Conservation (phyloP, 2,113 vertebrate genomes). For the Corapipo altera region DNA sequence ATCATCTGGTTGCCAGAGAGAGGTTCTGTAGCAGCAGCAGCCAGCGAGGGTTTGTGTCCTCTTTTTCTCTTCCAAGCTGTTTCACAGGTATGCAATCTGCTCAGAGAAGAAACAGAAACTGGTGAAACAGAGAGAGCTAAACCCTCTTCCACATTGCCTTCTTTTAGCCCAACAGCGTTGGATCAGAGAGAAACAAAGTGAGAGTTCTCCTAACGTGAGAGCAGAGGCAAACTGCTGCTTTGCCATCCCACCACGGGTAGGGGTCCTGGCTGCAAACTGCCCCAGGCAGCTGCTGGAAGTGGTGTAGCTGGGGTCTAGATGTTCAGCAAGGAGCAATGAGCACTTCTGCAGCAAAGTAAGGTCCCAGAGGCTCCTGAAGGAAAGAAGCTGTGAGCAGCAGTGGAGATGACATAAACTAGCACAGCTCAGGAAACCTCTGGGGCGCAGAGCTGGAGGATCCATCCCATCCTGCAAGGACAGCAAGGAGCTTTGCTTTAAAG, state of each 20-base stretch:
- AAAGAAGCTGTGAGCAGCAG: neutral
- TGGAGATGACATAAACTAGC: neutral
- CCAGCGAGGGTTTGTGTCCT: neutral
- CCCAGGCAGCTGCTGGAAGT: neutral
- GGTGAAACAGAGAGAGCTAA: neutral
- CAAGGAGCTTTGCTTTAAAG: neutral
- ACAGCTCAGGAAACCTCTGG: neutral
- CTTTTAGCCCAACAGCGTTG: neutral
- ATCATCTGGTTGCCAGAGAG: neutral
- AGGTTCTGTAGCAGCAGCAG: neutral
- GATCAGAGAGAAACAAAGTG: neutral
- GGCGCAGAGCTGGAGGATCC: neutral
- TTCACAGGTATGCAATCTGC: neutral
- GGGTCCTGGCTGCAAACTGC: neutral
- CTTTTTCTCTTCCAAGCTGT: neutral
- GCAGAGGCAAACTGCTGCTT: neutral
- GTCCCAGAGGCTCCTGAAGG: neutral
- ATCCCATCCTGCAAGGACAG: neutral
- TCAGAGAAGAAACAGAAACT: neutral
- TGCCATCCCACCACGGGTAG: neutral
- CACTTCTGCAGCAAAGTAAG: neutral
- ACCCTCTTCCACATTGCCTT: neutral
- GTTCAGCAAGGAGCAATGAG: rapidly evolving
- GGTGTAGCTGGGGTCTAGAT: neutral
- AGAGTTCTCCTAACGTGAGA: neutral